phyloP scores from a whole-genome alignment of 2,113 vertebrate species.

The Ailuropoda melanoleuca region DNA sequence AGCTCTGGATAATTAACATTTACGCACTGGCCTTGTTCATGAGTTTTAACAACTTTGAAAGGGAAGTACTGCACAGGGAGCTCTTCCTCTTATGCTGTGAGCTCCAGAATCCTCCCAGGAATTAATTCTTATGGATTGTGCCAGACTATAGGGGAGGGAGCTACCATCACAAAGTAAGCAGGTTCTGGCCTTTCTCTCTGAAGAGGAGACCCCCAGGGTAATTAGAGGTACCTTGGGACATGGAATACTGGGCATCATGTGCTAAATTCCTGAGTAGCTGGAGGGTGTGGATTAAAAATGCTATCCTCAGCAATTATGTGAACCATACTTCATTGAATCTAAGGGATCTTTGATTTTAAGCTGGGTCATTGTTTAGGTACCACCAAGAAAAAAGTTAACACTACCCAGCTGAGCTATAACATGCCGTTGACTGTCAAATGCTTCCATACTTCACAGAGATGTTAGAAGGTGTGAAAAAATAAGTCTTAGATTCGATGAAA shows the following conservation, averaged over 20 bases:
- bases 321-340: slow-evolving; percentile 28
- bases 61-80: slow-evolving; percentile 34
- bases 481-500: not conserved
- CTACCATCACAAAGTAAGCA: slow-evolving; percentile 18
- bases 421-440: not conserved
- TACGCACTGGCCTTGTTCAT: slow-evolving; percentile 43
- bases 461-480: slow-evolving; percentile 22
- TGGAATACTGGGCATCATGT: not conserved
- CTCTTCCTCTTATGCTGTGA: not conserved
- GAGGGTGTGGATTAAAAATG: slow-evolving; percentile 42
- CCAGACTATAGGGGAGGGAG: not conserved
- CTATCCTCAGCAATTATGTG: slow-evolving; percentile 34
- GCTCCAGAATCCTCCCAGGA: slow-evolving; percentile 38
- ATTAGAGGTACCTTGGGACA: not conserved
- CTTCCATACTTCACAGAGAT: slow-evolving; percentile 36
- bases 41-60: slow-evolving; percentile 38
- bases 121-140: slow-evolving; percentile 23
- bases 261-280: slow-evolving; percentile 39
- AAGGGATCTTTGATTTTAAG: slow-evolving; percentile 53
- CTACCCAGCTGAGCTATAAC: not conserved
- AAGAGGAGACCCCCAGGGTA: slow-evolving; percentile 10
- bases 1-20: slow-evolving; percentile 9
- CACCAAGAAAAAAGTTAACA: slow-evolving; percentile 50
- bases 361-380: not conserved
- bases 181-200: slow-evolving; percentile 32